Base-by-base conservation (phyloP, 2,113 vertebrate species). In the Thalassarche chlororhynchos region DNA sequence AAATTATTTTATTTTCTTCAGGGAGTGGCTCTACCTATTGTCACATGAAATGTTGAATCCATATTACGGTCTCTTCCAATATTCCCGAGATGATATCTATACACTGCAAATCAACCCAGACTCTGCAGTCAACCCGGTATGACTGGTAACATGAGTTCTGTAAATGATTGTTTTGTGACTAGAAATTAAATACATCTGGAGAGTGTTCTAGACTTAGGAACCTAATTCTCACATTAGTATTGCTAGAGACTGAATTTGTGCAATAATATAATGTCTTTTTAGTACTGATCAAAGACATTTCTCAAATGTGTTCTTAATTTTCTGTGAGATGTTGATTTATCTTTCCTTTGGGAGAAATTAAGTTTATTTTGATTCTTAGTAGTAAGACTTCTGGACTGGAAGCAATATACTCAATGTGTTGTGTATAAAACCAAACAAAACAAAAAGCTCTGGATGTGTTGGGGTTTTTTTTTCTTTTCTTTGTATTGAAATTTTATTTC, bases 31-130 rank as follows among this genome's bases (percentile, higher is more conserved):
- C 51, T 99, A 99, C 92, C 98, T 99, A 15, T 96, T 99, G 94
- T 99, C 99, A 8, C 99, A 99, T 84, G 99, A 99, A 98, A 99
- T 99, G 99, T n/a, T 99, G 98, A 99, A 99, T 98, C 99, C 99
- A 0, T 99, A 99, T 94, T 99, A 99, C 17, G 99, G 99, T 78
- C 99, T 99, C 82, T 99, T 99, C 98, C 99, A 99, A 91, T 99
- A 99, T 90, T 99, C 99, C 54, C 99, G 99, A 23, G 99, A 99
- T 89, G 99, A 99, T 91, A 99, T 99, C 97, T 99, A 99, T 91
- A 99, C 99, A 0, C 98, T 99, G 97, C 99, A 99, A 87, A 99
- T 99, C 95, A 99, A 99, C 97, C 99, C 99, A 0, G 99, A 99
- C 98, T 99, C 99, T 36, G 99, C 99, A 1, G 99, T 99, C 96